Conservation (phyloP, 1,140 invertebrate species). For the Drosophila ananassae region DNA sequence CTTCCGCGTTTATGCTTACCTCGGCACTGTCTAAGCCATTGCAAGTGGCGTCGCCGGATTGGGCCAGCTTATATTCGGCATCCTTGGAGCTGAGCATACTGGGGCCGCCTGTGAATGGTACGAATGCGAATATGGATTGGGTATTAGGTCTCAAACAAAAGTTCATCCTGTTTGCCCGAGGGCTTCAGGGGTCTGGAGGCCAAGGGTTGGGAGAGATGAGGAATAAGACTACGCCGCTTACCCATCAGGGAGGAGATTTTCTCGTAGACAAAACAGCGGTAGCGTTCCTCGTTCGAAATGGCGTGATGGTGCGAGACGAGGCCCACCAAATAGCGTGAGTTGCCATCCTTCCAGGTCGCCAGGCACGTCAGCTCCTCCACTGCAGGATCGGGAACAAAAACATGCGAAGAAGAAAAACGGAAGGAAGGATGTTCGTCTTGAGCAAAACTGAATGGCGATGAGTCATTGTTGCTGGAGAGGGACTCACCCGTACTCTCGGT, state of each 20-base stretch:
- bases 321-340: slow-evolving; percentile 93
- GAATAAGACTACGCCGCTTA: slow-evolving; percentile 39
- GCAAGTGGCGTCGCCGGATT: slow-evolving; percentile 95
- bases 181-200: slow-evolving; percentile 24
- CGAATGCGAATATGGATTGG: slow-evolving; percentile 20
- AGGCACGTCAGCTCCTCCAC: slow-evolving; percentile 94
- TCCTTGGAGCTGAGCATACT: slow-evolving; percentile 83
- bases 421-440: slow-evolving; percentile 46
- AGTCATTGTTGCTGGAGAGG: slow-evolving; percentile 24
- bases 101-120: slow-evolving; percentile 65
- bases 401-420: slow-evolving; percentile 12
- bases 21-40: slow-evolving; percentile 92
- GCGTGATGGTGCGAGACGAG: slow-evolving; percentile 90
- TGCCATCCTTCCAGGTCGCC: slow-evolving; percentile 95
- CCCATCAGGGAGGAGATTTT: slow-evolving; percentile 85
- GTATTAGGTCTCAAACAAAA: slow-evolving; percentile 53
- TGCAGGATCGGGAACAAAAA: slow-evolving; percentile 84
- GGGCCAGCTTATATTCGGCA: slow-evolving; percentile 91
- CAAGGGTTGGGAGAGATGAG: not conserved
- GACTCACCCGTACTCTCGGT: slow-evolving; percentile 91
- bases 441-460: slow-evolving; percentile 31
- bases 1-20: slow-evolving; percentile 62
- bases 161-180: slow-evolving; percentile 49
- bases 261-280: slow-evolving; percentile 96
- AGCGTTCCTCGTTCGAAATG: slow-evolving; percentile 95